Evolutionary conservation across 2,888 invertebrate genomes (phyloP), one percentile per base, ranked within the genome.

Genomic region (Sphaeridia pumilis): DNA sequence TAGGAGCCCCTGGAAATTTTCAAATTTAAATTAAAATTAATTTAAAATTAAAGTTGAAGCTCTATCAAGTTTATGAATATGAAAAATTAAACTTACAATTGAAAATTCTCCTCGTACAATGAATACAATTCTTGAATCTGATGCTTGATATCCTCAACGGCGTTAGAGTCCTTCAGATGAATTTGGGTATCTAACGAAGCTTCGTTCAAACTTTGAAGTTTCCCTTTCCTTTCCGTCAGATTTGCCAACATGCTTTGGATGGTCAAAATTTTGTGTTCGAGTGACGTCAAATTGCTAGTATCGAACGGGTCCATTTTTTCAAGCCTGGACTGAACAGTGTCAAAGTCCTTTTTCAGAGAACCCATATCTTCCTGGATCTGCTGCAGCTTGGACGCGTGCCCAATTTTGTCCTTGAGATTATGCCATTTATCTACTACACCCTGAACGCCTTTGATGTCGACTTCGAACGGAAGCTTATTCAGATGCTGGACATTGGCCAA

Each of bases 61-160:
- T 20, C 17, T n/a, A 22, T 4, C 14, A 14, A 43, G 24, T 22
- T 43, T 10, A 20, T 17, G 41, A 31, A 7, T 31, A 31, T 22
- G 24, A 21, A 27, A 41, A 41, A 38, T 22, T 28, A 34, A 21
- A 55, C 61, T 60, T 58, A 62, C 62, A 64, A 50, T 46, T 64
- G 64, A 35, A 61, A 60, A 50, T 64, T 64, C 47, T 64, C 64
- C 44, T 64, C 64, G 45, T 64, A 64, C n/a, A 64, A 52, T 3
- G 58, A 52, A 55, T 64, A 64, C 21, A 64, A 52, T 53, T 63
- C 62, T 38, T 60, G 56, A n/a, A 64, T 43, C 44, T 64, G 64
- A 26, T 58, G 55, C 38, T 60, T 62, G 20, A 64, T 54, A 48
- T 59, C 58, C 7, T 54, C 44, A 20, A 59, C 57, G 17, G 54